Base-by-base conservation (phyloP, 1,140 invertebrate genomes). In the Paraescarpia echinospica region DNA sequence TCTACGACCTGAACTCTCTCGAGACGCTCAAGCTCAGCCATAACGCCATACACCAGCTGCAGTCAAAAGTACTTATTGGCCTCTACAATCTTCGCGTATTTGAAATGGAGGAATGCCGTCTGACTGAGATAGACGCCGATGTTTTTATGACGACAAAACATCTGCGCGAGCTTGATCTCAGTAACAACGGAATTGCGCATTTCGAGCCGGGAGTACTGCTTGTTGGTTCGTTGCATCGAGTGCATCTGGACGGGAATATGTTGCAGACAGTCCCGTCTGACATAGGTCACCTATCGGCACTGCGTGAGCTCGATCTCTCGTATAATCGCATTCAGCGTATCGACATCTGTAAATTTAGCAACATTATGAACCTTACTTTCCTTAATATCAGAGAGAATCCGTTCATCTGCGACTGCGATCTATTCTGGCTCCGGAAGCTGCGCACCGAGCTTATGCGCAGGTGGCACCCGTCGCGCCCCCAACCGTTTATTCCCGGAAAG, bases 381-480 rank as follows among this genome's bases (percentile, higher is more conserved):
- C 33, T 93, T 6, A 93, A 93, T 41, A 92, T 93, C 51, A 35
- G 92, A 18, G 93, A 93, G 90, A 93, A 93, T 41, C 93, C 92
- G 22, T 92, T 93, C 41, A 34, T 92, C 34, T 93, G 93, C 92
- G 51, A 90, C 93, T 93, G 93, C 51, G 88, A 41, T 41, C 89
- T 93, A 33, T 93, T 93, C 89, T 93, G 93, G 93, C 92, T 93
- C 89, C 34, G 90, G 34, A 90, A 59, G 31, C 33, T 90, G 33
- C 88, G 91, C 34, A 34, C 33, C 9, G 91, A 33, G 92, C 48
- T 93, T 31, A 91, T 92, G 92, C 31, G 33, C 33, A 35, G 90
- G 35, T 93, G 93, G 93, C 77, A 92, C 89, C 33, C 41, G 34
- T 34, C 88, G 59, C 33, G 88, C 51, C 33, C 48, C 51, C n/a